Percentiles rank a stretch among this genome's conserved stretches.
Conservation (phyloP, 2,888 invertebrate species). For the Busseola fusca region DNA sequence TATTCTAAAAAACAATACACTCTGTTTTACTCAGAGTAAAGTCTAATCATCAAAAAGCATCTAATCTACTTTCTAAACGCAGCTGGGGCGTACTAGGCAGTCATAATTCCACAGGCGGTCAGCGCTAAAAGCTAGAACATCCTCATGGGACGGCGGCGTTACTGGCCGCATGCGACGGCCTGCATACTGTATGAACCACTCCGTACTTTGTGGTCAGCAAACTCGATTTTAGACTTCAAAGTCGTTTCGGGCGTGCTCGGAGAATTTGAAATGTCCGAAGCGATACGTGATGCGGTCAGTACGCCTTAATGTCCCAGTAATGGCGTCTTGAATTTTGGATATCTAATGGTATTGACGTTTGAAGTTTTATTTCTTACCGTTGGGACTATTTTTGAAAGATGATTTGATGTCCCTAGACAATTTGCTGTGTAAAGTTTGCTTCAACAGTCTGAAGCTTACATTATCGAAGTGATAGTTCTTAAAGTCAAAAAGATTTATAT, state of each 20-base stretch:
- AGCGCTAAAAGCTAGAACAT: constrained; percentile 78
- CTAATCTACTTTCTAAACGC: constrained; percentile 66
- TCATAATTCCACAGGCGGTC: constrained; percentile 75
- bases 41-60: constrained; percentile 63
- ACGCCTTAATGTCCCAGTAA: constrained; percentile 54
- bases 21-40: constrained; percentile 56
- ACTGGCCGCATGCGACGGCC: constrained; percentile 69
- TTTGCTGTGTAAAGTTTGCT: background rate
- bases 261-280: constrained; percentile 62
- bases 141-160: constrained; percentile 69
- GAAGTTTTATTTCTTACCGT: constrained; percentile 41
- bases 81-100: constrained; percentile 69
- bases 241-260: constrained; percentile 70
- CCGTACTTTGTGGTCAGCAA: constrained; percentile 84
- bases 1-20: constrained; percentile 56
- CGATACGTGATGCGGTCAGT: constrained; percentile 66
- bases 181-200: constrained; percentile 84
- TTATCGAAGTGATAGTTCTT: too few relatives aligned
- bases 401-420: background rate
- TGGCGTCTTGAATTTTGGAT: constrained; percentile 58
- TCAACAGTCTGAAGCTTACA: background rate
- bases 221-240: constrained; percentile 88
- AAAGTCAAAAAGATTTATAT: background rate
- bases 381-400: constrained; percentile 17
- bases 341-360: constrained; percentile 40